Evolutionary conservation across 2,888 invertebrate genomes (phyloP), one percentile per base, ranked within the genome.

Genomic region (Pristionchus japonicus): DNA sequence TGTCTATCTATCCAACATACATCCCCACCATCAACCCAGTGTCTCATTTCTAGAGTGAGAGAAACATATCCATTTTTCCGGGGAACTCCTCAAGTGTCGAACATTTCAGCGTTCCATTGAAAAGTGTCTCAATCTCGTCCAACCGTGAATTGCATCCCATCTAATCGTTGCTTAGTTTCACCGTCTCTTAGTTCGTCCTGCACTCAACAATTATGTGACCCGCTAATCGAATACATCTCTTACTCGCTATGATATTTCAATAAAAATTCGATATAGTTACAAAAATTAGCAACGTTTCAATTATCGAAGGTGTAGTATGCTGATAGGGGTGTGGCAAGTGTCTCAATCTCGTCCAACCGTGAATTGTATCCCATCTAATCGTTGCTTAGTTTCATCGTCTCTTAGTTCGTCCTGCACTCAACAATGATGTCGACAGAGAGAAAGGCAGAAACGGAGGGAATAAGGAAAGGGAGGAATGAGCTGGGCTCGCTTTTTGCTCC

Each of bases 391-490:
- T 80, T 49, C 47, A 11, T 23, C n/a, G 40, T 6, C n/a, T n/a
- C 27, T 77, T 37, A 43, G 43, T 49, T 43, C 80, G 47, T 23
- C 2, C n/a, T 11, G 47, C 27, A 80, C 47, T 43, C 67, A 34
- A 67, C 67, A 67, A 67, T 67, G 67, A 67, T 67, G 67, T 61
- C 49, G 23, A 23, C 34, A 47, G 83, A 61, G 57, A 84, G 84
- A 49, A 57, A 52, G 37, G 37, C 20, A 34, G 57, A 31, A 49
- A 23, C 6, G 31, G 27, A 84, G 84, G 57, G 84, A 61, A 57
- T 27, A 37, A 61, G 34, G 84, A 84, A 57, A 37, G 34, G 37
- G 34, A 20, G 77, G 6, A 15, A 61, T 40, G 52, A 57, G 84
- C 67, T 67, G 67, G 31, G 31, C 67, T 52, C 52, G 52, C 34